phyloP scores from a whole-genome alignment of 2,113 vertebrate genomes.

The Anser brachyrhynchus region DNA sequence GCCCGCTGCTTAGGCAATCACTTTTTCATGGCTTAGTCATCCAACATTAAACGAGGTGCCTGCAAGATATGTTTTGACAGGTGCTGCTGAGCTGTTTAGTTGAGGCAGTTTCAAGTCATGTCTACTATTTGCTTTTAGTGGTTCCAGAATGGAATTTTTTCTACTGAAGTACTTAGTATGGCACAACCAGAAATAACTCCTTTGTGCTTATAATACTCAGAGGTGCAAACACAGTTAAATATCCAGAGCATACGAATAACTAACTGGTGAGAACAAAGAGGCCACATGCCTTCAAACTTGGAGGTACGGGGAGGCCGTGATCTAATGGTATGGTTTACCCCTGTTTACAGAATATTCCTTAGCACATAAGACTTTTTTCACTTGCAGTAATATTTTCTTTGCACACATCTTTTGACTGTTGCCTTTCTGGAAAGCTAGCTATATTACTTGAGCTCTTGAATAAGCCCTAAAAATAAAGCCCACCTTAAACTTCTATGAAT shows the following conservation, averaged over 20 bases:
- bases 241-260: background rate
- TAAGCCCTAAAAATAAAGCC: background rate
- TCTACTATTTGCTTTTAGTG: conserved; percentile 35
- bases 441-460: background rate
- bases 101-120: conserved; percentile 41
- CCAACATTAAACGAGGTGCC: conserved; percentile 11
- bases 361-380: background rate
- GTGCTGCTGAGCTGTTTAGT: conserved; percentile 38
- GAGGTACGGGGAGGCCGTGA: background rate
- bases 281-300: background rate
- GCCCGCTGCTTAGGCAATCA: background rate
- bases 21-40: conserved; percentile 48
- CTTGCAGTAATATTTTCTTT: background rate
- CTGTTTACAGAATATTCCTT: background rate
- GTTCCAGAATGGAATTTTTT: conserved; percentile 44
- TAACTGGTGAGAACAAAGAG: background rate
- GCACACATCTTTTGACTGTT: background rate
- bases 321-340: background rate
- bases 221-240: background rate
- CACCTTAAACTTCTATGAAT: background rate
- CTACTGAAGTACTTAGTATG: background rate
- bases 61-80: conserved; percentile 53
- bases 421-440: background rate
- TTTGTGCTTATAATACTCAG: background rate
- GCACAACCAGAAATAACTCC: background rate